Conservation (phyloP, 1,140 invertebrate genomes). For the Aphidius gifuensis region DNA sequence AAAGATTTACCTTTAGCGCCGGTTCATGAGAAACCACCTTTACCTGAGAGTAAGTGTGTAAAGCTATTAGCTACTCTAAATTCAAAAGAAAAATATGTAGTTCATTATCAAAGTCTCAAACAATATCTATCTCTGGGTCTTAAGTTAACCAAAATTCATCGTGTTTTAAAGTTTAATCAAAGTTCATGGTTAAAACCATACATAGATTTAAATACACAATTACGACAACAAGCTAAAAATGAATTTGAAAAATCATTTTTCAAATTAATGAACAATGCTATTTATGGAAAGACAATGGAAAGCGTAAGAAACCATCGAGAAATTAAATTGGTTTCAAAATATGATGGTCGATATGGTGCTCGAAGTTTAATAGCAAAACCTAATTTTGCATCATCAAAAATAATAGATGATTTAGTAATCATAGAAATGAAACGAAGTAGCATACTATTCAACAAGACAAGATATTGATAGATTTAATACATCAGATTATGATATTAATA, state of each 20-base stretch:
- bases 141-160: slow-evolving; percentile 9
- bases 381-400: neutral
- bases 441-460: too few relatives aligned
- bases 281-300: slow-evolving; percentile 12
- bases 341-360: neutral
- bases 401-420: too few relatives aligned
- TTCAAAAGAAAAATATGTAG: too few relatives aligned
- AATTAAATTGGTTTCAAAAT: neutral
- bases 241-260: neutral
- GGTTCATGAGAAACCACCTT: slow-evolving; percentile 30
- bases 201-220: slow-evolving; percentile 7
- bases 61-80: too few relatives aligned
- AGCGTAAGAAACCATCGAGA: neutral
- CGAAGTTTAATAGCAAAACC: neutral
- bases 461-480: slow-evolving; percentile 32
- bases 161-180: neutral
- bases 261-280: slow-evolving; percentile 7
- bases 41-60: too few relatives aligned
- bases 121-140: slow-evolving; percentile 5
- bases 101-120: neutral
- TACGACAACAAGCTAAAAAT: neutral
- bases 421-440: too few relatives aligned
- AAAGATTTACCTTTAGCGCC: slow-evolving; percentile 37
- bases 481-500: slow-evolving; percentile 35
- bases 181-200: neutral